Conservation (phyloP, 2,113 vertebrate species). For the Plotosus lineatus region DNA sequence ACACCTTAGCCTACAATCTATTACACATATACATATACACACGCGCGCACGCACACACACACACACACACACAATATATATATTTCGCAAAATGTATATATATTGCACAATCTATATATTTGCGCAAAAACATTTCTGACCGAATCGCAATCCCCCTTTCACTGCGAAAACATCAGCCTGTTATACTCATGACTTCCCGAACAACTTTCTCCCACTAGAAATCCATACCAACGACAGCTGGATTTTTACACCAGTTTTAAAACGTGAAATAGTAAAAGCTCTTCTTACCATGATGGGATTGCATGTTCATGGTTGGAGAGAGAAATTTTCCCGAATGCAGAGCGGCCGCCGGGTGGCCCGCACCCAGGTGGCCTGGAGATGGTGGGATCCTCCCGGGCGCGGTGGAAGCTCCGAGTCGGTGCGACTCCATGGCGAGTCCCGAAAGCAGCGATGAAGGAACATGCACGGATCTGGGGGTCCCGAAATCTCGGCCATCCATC, state of each 20-base stretch:
- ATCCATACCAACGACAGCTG: background rate
- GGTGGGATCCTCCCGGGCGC: slow-evolving; percentile 83
- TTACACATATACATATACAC: too few relatives aligned
- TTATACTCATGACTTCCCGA: background rate
- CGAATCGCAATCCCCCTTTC: background rate
- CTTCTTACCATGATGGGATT: slow-evolving; percentile 89
- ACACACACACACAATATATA: too few relatives aligned
- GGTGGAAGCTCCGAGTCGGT: slow-evolving; percentile 81
- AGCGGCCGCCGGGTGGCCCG: slow-evolving; percentile 78
- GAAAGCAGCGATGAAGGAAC: slow-evolving; percentile 87
- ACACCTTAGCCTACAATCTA: too few relatives aligned
- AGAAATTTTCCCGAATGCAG: slow-evolving; percentile 89
- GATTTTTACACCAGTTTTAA: background rate
- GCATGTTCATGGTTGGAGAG: slow-evolving; percentile 85
- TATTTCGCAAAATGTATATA: too few relatives aligned
- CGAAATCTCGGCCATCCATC: slow-evolving; percentile 99
- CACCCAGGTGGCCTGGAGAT: slow-evolving; percentile 79
- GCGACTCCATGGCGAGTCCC: slow-evolving; percentile 88
- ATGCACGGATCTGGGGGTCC: slow-evolving; percentile 88
- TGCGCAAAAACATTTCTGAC: background rate
- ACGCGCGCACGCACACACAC: too few relatives aligned
- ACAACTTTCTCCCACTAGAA: slow-evolving; percentile 16
- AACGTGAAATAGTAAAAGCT: background rate
- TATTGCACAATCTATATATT: too few relatives aligned
- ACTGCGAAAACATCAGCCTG: background rate